Base-by-base conservation (phyloP, 2,797 vertebrate species). In the Arremon brunneinucha region DNA sequence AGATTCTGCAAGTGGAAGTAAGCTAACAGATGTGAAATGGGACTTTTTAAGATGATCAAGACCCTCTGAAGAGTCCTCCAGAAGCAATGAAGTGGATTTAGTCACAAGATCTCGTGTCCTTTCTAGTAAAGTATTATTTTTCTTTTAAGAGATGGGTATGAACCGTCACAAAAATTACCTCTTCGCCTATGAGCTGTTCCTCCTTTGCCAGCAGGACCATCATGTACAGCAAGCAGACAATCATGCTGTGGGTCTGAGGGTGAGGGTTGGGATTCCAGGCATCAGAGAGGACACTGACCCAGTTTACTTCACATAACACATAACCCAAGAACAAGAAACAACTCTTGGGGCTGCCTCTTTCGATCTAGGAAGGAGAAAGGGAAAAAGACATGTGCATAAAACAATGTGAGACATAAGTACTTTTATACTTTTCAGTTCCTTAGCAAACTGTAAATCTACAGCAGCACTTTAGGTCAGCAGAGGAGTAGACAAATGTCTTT, bases 321-420 rank as follows among this genome's bases (percentile, higher is more conserved):
- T 98, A 98, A 32, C 99, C 99, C 95, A 99, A 87, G 93, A 99
- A 99, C 34, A 99, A 97, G 97, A 99, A 99, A 95, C 99, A 99
- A 96, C 98, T 99, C 97, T 99, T 99, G 37, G 99, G 99, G 80
- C 99, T 99, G 94, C 99, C 99, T 97, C 99, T 98, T 97, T 99
- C 99, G 64, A 99, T 98, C 99, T 99, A 91, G 53, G 69, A 90
- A 71, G 69, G 53, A 94, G 71, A 47, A 83, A 47, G 35, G 32
- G 37, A 27, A 86, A 35, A 63, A 37, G 6, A 23, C 4, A 67
- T 6, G 8, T 12, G 60, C 4, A 34, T 49, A 11, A 90, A 90
- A 11, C 3, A 4, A 19, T 15, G 1, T 9, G n/a, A 57, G 10
- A 52, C 12, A 4, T 7, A 70, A 74, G 11, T 23, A 39, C 20